Percentiles rank a stretch among this genome's conserved stretches.
phyloP scores from a whole-genome alignment of 2,797 vertebrate genomes.

The Thripadectes ignobilis region DNA sequence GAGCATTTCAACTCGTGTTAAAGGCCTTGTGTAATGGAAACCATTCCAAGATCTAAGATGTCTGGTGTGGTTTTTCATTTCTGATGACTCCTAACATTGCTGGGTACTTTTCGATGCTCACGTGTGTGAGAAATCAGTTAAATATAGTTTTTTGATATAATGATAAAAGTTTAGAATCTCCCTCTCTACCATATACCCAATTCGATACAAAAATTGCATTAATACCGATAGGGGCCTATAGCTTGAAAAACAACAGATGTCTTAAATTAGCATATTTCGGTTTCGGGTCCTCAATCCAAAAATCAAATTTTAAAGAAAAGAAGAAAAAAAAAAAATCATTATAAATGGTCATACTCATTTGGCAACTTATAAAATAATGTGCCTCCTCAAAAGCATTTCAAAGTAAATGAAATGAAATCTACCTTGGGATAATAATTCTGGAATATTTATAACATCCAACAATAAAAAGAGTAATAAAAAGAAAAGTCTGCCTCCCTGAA shows the following conservation, averaged over 20 bases:
- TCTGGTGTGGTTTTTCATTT: background rate
- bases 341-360: slow-evolving; percentile 64
- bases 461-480: slow-evolving; percentile 67
- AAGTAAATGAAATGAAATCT: slow-evolving; percentile 66
- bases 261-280: slow-evolving; percentile 66
- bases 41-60: background rate
- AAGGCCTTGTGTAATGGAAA: background rate
- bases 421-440: slow-evolving; percentile 55
- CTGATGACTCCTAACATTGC: background rate
- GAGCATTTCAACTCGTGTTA: slow-evolving; percentile 6
- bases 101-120: background rate
- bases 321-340: slow-evolving; percentile 53
- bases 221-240: slow-evolving; percentile 20
- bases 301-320: slow-evolving; percentile 60
- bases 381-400: slow-evolving; percentile 55
- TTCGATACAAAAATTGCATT: slow-evolving; percentile 2
- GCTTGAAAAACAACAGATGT: slow-evolving; percentile 71
- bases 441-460: slow-evolving; percentile 63
- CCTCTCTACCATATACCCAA: background rate
- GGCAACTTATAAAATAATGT: slow-evolving; percentile 60
- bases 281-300: slow-evolving; percentile 64
- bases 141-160: background rate
- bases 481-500: slow-evolving; percentile 51
- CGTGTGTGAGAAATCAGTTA: background rate
- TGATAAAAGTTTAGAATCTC: slow-evolving; percentile 18